Base-by-base conservation (phyloP, 2,888 invertebrate genomes). In the Erynnis tages region DNA sequence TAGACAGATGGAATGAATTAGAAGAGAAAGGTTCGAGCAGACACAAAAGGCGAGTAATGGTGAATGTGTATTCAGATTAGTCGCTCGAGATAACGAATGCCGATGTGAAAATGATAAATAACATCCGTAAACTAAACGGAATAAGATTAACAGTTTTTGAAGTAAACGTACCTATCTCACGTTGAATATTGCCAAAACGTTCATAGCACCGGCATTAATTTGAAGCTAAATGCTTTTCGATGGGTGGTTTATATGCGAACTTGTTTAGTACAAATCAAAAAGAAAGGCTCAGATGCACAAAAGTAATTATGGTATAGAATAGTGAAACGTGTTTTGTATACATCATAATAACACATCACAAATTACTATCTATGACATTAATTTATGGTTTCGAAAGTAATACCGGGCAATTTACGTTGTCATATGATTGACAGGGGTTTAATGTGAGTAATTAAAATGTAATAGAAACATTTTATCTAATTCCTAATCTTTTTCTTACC, bases 321-420 rank as follows among this genome's bases (percentile, higher is more conserved):
- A 77, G 79, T 73, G 79, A 82, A 79, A 82, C 76, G 77, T 67
- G 75, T 78, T 73, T 78, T 76, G 67, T 73, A 65, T 68, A 69
- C 71, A 70, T 70, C 75, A 71, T 79, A 81, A 81, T 76, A 76
- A 74, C 74, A 73, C 69, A 70, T 67, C 63, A 70, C 67, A 80
- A 76, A 79, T 82, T 75, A 76, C 78, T 73, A 75, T 78, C 73
- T 77, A 76, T 79, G 81, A 81, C 80, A 80, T 82, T 81, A 77
- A 79, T 74, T 71, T 77, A 79, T 80, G 64, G 68, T 69, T 79
- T 78, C 65, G 81, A 83, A 83, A 82, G 80, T 79, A 75, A 73
- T 70, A 74, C 65, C 65, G 62, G 59, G 72, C 69, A 75, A 79
- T 77, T 80, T 77, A 71, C 68, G 66, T 66, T 63, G 54, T 65